Percentiles rank a stretch among this genome's conserved stretches.
Evolutionary conservation across 1,140 invertebrate species (phyloP).

Genomic region (Camponotus vicinus): DNA sequence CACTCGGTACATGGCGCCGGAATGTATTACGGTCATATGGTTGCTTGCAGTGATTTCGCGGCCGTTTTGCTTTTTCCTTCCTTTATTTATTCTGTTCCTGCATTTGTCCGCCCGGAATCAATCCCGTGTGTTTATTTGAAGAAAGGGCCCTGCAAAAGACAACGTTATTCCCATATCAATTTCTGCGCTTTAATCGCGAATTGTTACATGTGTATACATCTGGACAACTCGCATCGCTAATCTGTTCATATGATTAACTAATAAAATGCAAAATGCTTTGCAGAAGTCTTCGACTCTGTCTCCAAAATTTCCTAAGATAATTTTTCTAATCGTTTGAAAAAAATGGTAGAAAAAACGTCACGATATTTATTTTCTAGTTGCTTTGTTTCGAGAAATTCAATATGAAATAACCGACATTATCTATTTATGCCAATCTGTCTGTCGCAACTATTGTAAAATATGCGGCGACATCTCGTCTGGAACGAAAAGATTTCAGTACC

Average conservation of each 20-base stretch:
- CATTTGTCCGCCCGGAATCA: not conserved
- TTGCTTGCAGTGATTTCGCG: constrained; percentile 25
- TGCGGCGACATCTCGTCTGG: constrained; percentile 42
- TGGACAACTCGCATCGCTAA: not conserved
- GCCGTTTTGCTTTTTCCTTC: not conserved
- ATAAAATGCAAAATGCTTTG: not conserved
- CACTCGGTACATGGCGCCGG: constrained; percentile 28
- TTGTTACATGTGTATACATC: not conserved
- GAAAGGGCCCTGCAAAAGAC: not conserved
- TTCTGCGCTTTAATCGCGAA: not conserved
- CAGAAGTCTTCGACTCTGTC: not conserved
- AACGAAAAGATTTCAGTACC: constrained; percentile 64
- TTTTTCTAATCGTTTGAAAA: not conserved
- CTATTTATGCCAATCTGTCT: constrained; percentile 24
- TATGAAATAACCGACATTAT: not conserved
- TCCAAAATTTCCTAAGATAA: not conserved
- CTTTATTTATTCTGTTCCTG: constrained; percentile 23
- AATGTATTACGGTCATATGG: constrained; percentile 43
- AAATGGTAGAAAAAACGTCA: not conserved
- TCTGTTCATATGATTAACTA: constrained; percentile 2
- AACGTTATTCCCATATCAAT: not conserved
- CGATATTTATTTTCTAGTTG: not conserved
- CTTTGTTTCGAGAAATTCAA: not conserved
- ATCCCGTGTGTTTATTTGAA: not conserved
- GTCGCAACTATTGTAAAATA: constrained; percentile 31